phyloP scores from a whole-genome alignment of 2,113 vertebrate genomes.

The Peromyscus leucopus region DNA sequence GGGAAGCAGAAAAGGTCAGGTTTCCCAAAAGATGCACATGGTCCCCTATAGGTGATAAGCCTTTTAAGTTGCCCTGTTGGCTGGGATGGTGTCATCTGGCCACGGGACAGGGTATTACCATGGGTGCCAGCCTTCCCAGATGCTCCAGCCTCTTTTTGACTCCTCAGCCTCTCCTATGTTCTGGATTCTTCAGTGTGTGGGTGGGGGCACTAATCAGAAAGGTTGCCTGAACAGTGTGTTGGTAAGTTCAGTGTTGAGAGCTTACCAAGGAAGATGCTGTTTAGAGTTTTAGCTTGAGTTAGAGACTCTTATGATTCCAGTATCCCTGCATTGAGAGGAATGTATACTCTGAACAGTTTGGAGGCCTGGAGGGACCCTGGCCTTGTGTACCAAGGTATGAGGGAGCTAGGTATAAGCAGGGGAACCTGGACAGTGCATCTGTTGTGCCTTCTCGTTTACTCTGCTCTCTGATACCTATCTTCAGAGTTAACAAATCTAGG shows the following conservation, averaged over 20 bases:
- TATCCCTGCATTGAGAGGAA: not conserved
- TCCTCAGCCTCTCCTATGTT: not conserved
- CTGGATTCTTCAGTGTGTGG: too few species aligned
- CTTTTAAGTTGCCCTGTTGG: not conserved
- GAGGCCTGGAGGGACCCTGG: not conserved
- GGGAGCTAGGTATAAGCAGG: not conserved
- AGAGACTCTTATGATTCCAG: too few species aligned
- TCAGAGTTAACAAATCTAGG: not conserved
- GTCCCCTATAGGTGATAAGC: rapidly evolving
- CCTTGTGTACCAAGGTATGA: not conserved
- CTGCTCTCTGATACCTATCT: too few species aligned
- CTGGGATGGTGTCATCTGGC: too few species aligned
- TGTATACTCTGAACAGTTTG: not conserved
- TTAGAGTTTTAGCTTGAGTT: not conserved
- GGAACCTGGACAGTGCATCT: not conserved
- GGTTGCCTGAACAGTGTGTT: not conserved
- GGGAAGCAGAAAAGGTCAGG: not conserved
- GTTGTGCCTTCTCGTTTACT: not conserved
- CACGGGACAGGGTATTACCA: not conserved
- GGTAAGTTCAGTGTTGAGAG: not conserved
- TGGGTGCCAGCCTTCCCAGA: not conserved
- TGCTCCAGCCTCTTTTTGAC: not conserved
- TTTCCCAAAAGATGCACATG: not conserved
- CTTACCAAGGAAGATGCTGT: not conserved
- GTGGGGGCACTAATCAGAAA: not conserved